These are phyloP conservation scores for Menidia menidia DNA, from an alignment of 2,797 vertebrate species.

Conservation along the genomic window DNA sequence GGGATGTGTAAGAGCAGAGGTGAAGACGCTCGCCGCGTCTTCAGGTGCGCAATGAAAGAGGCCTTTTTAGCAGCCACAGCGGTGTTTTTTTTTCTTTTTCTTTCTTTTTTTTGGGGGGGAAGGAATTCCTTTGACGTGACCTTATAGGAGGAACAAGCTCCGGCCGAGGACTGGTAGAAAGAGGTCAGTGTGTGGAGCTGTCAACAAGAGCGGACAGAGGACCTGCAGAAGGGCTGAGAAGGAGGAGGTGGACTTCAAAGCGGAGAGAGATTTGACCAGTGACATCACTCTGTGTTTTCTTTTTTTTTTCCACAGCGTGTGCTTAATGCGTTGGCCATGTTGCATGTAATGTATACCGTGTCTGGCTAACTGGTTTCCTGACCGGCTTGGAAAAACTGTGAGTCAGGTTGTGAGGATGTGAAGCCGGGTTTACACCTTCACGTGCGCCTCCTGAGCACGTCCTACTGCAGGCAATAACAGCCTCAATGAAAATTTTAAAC, in stretches of 20 bases:
- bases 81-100: constrained; percentile 51
- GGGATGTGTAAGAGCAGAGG: constrained; percentile 8
- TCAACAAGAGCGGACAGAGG: constrained; percentile 47
- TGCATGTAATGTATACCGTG: constrained; percentile 43
- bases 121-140: constrained; percentile 81
- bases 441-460: constrained; percentile 20
- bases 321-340: constrained; percentile 32
- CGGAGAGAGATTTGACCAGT: constrained; percentile 50
- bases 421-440: constrained; percentile 19
- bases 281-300: constrained; percentile 69
- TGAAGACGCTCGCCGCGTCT: constrained; percentile 38
- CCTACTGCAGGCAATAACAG: constrained; percentile 27
- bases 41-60: constrained; percentile 72
- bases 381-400: constrained; percentile 5
- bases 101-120: too few species aligned
- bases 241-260: constrained; percentile 36
- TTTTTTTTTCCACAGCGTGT: constrained; percentile 32
- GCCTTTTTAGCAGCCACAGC: constrained; percentile 53
- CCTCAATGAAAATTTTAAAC: constrained; percentile 48
- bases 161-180: constrained; percentile 68
- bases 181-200: constrained; percentile 73
- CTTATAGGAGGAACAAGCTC: constrained; percentile 70
- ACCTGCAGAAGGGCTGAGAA: constrained; percentile 34
- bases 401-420: constrained; percentile 40
- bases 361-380: constrained; percentile 42